These are phyloP conservation scores for Grus americana DNA, from an alignment of 2,113 vertebrate genomes.

Conservation along the genomic window DNA sequence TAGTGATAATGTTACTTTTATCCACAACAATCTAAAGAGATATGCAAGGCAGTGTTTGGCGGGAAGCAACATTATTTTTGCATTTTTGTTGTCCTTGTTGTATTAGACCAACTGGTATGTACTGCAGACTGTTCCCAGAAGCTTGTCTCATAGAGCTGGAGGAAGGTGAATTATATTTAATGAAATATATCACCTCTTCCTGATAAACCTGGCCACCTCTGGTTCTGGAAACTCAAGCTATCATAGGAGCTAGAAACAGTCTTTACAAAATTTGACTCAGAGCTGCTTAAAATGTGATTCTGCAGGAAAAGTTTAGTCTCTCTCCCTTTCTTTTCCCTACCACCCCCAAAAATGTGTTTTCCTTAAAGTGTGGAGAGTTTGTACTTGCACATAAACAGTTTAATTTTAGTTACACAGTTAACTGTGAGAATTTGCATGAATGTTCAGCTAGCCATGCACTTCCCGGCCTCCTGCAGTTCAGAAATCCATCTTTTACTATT, in stretches of 20 bases:
- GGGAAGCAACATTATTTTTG: not conserved
- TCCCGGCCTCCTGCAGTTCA: not conserved
- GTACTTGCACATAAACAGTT: not conserved
- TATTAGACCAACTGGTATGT: not conserved
- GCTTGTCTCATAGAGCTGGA: not conserved
- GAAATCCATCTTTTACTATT: not conserved
- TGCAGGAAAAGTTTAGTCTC: not conserved
- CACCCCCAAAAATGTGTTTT: not conserved
- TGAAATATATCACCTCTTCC: not conserved
- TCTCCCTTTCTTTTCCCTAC: not conserved
- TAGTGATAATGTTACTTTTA: not conserved
- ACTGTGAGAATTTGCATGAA: not conserved
- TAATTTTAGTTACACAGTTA: not conserved
- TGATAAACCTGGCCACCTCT: not conserved
- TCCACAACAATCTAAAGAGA: not conserved
- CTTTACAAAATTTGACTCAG: not conserved
- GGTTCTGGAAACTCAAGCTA: not conserved
- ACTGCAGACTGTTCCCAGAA: not conserved
- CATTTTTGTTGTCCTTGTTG: not conserved
- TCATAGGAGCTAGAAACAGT: not conserved
- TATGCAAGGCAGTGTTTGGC: not conserved
- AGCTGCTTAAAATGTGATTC: not conserved
- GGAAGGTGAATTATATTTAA: not conserved
- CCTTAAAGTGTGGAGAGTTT: not conserved
- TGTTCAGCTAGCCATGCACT: not conserved